Percentiles rank a stretch among this genome's conserved stretches.
Evolutionary conservation across 2,888 invertebrate species (phyloP).

Genomic region (Stenodera caucasica): DNA sequence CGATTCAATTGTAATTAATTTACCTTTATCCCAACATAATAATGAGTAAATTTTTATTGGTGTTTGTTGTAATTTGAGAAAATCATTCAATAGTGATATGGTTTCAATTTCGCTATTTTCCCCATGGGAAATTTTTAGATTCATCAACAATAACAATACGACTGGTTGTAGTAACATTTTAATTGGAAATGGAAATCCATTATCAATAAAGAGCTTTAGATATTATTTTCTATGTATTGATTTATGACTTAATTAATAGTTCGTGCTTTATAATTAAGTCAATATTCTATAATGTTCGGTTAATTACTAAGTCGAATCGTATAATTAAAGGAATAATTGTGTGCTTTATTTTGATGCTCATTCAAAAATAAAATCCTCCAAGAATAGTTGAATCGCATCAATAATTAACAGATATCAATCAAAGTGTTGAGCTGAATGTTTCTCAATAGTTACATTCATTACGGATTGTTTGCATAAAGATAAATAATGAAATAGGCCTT

Average conservation of each 20-base stretch:
- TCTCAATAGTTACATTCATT: too few relatives aligned
- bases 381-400: too few relatives aligned
- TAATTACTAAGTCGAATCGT: too few relatives aligned
- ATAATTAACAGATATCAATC: too few relatives aligned
- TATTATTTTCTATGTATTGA: neutral
- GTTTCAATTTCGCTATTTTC: neutral
- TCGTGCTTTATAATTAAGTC: neutral
- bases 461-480: too few relatives aligned
- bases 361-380: too few relatives aligned
- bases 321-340: too few relatives aligned
- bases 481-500: too few relatives aligned
- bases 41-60: conserved; percentile 34
- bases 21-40: conserved; percentile 41
- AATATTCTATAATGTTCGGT: neutral
- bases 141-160: neutral
- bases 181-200: neutral
- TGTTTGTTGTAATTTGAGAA: conserved; percentile 30
- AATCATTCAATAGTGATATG: conserved; percentile 24
- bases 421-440: too few relatives aligned
- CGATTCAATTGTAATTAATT: conserved; percentile 7
- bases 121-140: neutral
- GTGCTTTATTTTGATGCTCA: too few relatives aligned
- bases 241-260: conserved; percentile 2
- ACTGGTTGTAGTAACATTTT: conserved; percentile 9
- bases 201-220: neutral